Evolutionary conservation across 2,888 invertebrate genomes (phyloP).

Genomic region (Cerceris ruficornis): DNA sequence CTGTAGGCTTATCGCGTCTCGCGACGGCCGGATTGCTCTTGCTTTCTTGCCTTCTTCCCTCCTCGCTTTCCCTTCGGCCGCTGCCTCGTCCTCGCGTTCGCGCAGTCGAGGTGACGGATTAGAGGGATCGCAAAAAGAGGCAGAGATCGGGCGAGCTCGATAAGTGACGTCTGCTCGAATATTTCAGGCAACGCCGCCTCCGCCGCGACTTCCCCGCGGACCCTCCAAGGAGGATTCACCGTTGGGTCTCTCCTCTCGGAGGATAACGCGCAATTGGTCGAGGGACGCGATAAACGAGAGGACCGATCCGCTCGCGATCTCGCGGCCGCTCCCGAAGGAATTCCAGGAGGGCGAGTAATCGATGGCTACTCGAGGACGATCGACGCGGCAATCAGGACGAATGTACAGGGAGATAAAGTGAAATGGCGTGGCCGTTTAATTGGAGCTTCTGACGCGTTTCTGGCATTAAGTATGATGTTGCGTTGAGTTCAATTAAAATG

Average conservation of each 20-base stretch:
- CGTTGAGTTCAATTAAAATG: conserved; percentile 81
- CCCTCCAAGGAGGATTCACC: no score
- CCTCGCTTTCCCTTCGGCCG: not conserved
- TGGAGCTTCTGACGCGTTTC: conserved; percentile 77
- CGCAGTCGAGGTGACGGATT: conserved; percentile 3
- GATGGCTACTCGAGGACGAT: conserved; percentile 57
- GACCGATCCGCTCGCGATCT: conserved; percentile 1
- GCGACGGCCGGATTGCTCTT: not conserved
- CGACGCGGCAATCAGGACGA: conserved; percentile 63
- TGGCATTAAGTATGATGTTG: conserved; percentile 81
- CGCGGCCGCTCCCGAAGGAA: conserved; percentile 37
- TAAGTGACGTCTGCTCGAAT: no score
- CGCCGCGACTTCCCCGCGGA: no score
- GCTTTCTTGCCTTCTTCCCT: not conserved
- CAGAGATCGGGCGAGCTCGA: not conserved
- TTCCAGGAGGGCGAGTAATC: conserved; percentile 58
- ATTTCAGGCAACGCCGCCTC: no score
- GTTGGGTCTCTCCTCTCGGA: no score
- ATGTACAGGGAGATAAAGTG: conserved; percentile 71
- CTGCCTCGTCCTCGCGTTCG: not conserved
- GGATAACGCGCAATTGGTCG: conserved; percentile 6
- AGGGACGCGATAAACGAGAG: conserved; percentile 28
- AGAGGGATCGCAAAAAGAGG: conserved; percentile 8
- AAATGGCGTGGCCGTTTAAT: conserved; percentile 78
- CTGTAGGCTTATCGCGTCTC: conserved; percentile 9